These are phyloP conservation scores for Panthera leo DNA, from an alignment of 2,113 vertebrate species.

Conservation along the genomic window DNA sequence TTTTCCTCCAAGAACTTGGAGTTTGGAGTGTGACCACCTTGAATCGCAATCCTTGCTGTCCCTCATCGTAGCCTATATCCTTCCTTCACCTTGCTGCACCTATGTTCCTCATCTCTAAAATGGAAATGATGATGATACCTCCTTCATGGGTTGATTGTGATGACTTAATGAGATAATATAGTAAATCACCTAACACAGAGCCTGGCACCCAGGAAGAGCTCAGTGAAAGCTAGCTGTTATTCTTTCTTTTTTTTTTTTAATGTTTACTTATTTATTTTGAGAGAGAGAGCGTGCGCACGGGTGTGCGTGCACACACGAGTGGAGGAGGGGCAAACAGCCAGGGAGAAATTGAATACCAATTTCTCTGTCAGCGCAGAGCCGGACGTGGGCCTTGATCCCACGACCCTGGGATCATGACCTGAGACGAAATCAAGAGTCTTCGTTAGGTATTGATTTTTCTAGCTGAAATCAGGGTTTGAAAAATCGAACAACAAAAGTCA, in stretches of 20 bases:
- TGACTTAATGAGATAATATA: background rate
- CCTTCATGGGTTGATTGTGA: background rate
- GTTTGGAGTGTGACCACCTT: background rate
- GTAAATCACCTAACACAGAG: background rate
- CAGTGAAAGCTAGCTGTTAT: background rate
- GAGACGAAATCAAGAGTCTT: too few species aligned
- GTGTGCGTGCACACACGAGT: too few species aligned
- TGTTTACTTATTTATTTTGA: too few species aligned
- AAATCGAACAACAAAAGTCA: background rate
- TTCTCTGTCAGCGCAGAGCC: too few species aligned
- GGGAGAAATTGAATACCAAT: too few species aligned
- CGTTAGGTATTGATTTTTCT: background rate
- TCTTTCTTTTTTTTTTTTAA: background rate
- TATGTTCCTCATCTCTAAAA: background rate
- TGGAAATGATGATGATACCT: background rate
- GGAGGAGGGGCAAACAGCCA: too few species aligned
- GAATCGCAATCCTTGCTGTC: background rate
- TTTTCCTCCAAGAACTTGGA: background rate
- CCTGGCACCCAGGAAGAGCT: background rate
- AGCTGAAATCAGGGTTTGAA: background rate
- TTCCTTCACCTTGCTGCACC: too few species aligned
- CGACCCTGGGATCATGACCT: too few species aligned
- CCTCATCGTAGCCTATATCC: too few species aligned
- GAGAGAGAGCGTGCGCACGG: rapidly evolving
- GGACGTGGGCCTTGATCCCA: too few species aligned